Evolutionary conservation across 2,113 vertebrate genomes (phyloP), one percentile per base, ranked within the genome.

Genomic region (Lathamus discolor): DNA sequence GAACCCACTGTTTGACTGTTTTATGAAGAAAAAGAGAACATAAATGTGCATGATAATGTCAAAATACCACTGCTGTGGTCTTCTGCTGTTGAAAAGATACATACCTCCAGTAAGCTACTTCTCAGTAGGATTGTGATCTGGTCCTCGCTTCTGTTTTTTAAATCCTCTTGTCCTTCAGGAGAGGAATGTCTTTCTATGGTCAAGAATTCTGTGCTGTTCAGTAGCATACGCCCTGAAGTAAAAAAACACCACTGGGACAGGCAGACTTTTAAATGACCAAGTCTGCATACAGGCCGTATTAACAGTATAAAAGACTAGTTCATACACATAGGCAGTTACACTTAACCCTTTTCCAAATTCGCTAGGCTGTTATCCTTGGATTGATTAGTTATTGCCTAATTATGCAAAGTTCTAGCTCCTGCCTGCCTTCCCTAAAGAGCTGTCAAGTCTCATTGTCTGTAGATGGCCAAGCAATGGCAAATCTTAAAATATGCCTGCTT

Each of bases 391-490:
- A 82, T 83, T 85, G 87, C 63, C 73, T 94, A 87, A 83, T 83
- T 94, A 94, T 80, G 77, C 76, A 89, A 86, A 88, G 46, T 11
- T 83, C 92, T 93, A 96, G 95, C 93, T 96, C 88, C 82, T 84
- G 72, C 54, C 54, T 80, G 55, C 78, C 79, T 73, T 86, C 59
- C 4, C 0, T 75, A 86, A 94, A 87, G 84, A 97, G 66, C 67
- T 94, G 94, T 93, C 87, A 80, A 74, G 37, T 66, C 91, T 94
- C 73, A 93, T 95, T 97, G 92, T 96, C 76, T 96, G 88, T 95
- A 93, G 79, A 93, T 90, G 96, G 88, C 35, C 84, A 91, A 88
- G 95, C 84, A 83, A 43, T 95, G 69, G 83, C 69, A 90, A 97
- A 61, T 94, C 94, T 72, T 86, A 92, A 97, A 95, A 90, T 70